Conservation (phyloP, 1,140 invertebrate genomes). For the Prorops nasuta region DNA sequence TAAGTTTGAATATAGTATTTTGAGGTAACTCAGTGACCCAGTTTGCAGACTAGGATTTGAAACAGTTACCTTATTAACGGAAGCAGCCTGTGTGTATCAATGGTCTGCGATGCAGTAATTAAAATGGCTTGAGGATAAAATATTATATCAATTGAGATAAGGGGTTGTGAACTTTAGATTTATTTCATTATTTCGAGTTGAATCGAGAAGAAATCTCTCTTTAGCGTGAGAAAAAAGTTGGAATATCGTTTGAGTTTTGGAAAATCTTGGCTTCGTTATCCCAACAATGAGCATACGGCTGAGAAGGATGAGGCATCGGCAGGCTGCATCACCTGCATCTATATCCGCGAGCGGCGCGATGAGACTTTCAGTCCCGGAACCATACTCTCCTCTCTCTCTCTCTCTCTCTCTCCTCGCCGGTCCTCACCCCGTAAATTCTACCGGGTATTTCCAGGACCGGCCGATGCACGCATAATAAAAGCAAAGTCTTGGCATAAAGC, state of each 20-base stretch:
- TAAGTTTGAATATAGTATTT: no score
- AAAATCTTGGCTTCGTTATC: slow-evolving; percentile 49
- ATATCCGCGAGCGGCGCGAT: no score
- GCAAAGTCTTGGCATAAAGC: slow-evolving; percentile 40
- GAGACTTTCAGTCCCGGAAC: slow-evolving; percentile 1
- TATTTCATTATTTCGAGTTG: neutral
- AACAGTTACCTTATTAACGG: no score
- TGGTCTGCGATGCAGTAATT: no score
- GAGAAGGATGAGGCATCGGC: slow-evolving; percentile 22
- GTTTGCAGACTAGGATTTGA: no score
- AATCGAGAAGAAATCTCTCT: slow-evolving; percentile 22
- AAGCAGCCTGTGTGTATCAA: no score
- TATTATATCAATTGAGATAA: no score
- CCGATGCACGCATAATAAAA: slow-evolving; percentile 47
- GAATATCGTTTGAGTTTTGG: no score
- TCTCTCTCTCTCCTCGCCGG: neutral
- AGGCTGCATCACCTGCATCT: neutral
- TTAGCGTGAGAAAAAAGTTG: slow-evolving; percentile 32
- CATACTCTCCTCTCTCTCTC: neutral
- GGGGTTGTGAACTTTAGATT: neutral
- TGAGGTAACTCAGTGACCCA: no score
- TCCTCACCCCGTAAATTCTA: no score
- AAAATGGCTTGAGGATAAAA: no score
- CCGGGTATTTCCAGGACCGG: slow-evolving; percentile 14
- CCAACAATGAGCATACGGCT: slow-evolving; percentile 37